Base-by-base conservation (phyloP, 2,888 invertebrate species). In the Sepioteuthis lessoniana region DNA sequence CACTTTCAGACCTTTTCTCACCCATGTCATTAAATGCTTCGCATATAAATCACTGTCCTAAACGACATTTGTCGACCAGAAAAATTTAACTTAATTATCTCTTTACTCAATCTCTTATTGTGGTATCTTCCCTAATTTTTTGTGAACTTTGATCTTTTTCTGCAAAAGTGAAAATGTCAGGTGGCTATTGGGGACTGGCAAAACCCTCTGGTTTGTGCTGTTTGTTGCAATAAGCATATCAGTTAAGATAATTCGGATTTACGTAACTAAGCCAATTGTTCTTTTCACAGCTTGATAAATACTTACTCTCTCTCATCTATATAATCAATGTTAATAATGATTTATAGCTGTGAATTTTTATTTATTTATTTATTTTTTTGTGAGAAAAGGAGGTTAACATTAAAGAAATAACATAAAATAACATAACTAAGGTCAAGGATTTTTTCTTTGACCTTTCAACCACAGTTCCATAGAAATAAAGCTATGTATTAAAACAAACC, bases 101-200 rank as follows among this genome's bases (percentile, higher is more conserved):
- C 10, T 25, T 76, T 76, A 16, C n/a, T 35, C 76, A 76, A n/a
- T 10, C 76, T 76, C n/a, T 13, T 13, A 76, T 76, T 76, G n/a
- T 76, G 76, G 76, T n/a, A n/a, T 76, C 76, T 90, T 94, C 42
- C 94, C 38, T 76, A 76, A n/a, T n/a, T 76, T 16, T 76, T n/a
- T 76, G 55, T 55, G n/a, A 76, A 76, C 76, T 76, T 76, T n/a
- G 13, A n/a, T n/a, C n/a, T 76, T 76, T 35, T n/a, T n/a, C n/a
- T 76, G 76, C 35, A 35, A 76, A 76, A 35, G 10, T 76, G 76
- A 76, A n/a, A n/a, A 76, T 76, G 76, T n/a, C n/a, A 55, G 55
- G 55, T 55, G n/a, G 76, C 5, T 60, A 60, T 60, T 60, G 31
- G 60, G 76, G n/a, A 76, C 76, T 76, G n/a, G n/a, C n/a, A 13